These are phyloP conservation scores for Mergus octosetaceus DNA, from an alignment of 2,797 vertebrate genomes.

Conservation along the genomic window DNA sequence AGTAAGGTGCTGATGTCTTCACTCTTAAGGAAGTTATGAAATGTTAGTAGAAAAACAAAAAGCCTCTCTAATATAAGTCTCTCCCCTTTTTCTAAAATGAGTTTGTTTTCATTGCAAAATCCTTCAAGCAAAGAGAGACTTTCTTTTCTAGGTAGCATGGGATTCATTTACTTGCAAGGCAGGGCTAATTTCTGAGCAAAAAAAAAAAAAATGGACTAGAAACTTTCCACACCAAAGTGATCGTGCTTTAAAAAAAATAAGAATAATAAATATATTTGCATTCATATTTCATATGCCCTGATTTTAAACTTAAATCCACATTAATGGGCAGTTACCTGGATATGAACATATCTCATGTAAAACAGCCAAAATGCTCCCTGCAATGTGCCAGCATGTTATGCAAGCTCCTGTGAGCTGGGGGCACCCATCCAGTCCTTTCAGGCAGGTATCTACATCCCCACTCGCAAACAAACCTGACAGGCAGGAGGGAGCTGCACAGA, in stretches of 20 bases:
- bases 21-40: background rate
- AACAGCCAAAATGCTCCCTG: background rate
- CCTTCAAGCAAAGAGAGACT: background rate
- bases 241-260: background rate
- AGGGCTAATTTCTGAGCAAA: background rate
- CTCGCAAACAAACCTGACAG: background rate
- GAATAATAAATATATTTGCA: background rate
- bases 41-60: background rate
- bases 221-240: background rate
- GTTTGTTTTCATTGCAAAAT: background rate
- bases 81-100: background rate
- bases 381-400: background rate
- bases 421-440: fast-evolving
- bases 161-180: background rate
- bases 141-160: background rate
- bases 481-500: background rate
- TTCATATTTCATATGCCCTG: background rate
- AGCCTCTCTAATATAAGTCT: background rate
- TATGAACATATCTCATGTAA: background rate
- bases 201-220: background rate
- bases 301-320: background rate
- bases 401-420: fast-evolving
- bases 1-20: background rate
- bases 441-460: background rate
- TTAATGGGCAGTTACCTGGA: background rate